Base-by-base conservation (phyloP, 2,113 vertebrate species). In the Triplophysa siluroides region DNA sequence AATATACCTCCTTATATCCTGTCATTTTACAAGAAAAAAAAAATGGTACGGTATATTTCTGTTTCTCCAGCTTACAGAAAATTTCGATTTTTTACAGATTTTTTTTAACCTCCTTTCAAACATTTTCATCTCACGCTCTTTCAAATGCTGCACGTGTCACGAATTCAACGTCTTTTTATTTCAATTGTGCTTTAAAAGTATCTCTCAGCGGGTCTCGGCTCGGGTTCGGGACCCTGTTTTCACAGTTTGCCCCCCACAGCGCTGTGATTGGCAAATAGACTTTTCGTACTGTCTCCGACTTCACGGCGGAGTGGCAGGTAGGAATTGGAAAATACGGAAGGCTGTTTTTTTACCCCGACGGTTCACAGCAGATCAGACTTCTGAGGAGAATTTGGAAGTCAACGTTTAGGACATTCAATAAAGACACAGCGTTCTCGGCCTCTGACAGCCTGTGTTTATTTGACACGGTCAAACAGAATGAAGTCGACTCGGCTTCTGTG, bases 281-380 rank as follows among this genome's bases (percentile, higher is more conserved):
- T 86, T 81, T 85, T 83, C 78, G 70, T 79, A 83, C 85, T 84
- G 78, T 52, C 54, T 82, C 82, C 82, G 79, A 80, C 82, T 64
- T 70, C 67, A 21, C 66, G 14, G 23, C 85, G 73, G 84, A 88
- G 83, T 93, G 91, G 87, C 92, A 92, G 92, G 91, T 91, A 88
- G 89, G 92, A 91, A 93, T 91, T 89, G 89, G 87, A 91, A 91
- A 91, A 91, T 90, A 85, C 86, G 82, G 85, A 87, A 88, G 81
- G 88, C 60, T 10, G 68, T 58, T 16, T 71, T 78, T 78, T 77
- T 72, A n/a, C 78, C 82, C 86, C 60, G 24, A 56, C 76, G 83
- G 82, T 58, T 45, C 88, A 89, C 90, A 91, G 90, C 90, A 89
- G 88, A 90, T 88, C 84, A 85, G 85, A 88, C 78, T 19, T 69